Evolutionary conservation across 2,888 invertebrate genomes (phyloP).

Genomic region (Orthonevra nobilis): DNA sequence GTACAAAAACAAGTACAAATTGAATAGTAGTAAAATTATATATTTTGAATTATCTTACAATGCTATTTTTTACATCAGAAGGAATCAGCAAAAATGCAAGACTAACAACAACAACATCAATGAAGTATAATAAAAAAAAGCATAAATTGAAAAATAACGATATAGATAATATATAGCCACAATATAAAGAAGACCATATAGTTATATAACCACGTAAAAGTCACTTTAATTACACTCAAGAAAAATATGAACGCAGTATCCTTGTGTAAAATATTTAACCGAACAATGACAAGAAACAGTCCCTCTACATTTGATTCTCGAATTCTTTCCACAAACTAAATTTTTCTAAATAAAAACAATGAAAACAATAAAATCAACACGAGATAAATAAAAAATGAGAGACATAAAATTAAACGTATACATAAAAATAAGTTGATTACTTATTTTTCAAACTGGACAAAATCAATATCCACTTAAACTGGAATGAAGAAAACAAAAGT

Average conservation of each 20-base stretch:
- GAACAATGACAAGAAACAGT: conserved; percentile 53
- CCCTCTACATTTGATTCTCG: conserved; percentile 50
- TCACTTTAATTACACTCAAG: too few species aligned
- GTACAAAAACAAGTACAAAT: conserved; percentile 69
- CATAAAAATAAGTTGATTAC: conserved; percentile 17
- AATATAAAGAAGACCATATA: conserved; percentile 65
- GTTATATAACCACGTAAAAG: too few species aligned
- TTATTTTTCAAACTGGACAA: conserved; percentile 26
- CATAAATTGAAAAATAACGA: conserved; percentile 60
- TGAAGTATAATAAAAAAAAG: conserved; percentile 10
- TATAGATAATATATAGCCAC: conserved; percentile 68
- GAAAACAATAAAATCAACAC: conserved; percentile 14
- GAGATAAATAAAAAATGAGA: too few species aligned
- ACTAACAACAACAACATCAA: conserved; percentile 41
- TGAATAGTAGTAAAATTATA: conserved; percentile 67
- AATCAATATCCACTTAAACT: conserved; percentile 12
- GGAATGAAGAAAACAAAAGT: conserved; percentile 57
- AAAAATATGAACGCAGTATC: conserved; percentile 29
- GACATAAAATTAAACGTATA: too few species aligned
- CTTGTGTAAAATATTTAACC: conserved; percentile 42
- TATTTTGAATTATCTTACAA: conserved; percentile 63
- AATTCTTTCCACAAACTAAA: too few species aligned
- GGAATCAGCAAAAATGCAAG: conserved; percentile 41
- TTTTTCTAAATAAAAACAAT: too few species aligned
- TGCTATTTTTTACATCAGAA: conserved; percentile 56